Base-by-base conservation (phyloP, 2,888 invertebrate species). In the Micropterix aruncella region DNA sequence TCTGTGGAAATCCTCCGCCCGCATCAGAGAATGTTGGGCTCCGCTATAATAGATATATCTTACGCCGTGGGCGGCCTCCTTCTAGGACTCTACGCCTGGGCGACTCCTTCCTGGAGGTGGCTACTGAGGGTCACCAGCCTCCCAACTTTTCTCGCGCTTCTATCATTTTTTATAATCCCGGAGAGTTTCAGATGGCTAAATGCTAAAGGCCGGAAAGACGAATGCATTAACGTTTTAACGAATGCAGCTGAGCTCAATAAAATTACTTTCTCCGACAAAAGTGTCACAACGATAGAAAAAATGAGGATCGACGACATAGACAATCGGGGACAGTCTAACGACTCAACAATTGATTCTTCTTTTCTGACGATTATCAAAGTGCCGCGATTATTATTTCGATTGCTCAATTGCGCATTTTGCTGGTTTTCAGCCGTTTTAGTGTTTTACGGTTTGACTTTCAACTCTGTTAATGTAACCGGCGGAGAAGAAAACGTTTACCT, bases 381-480 rank as follows among this genome's bases (percentile, higher is more conserved):
- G 27, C 27, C 27, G 12, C 27, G 12, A 5, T 27, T 75, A 17
- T 53, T 67, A 7, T 48, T 65, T 7, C 60, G 74, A 40, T 55
- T 74, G 44, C 42, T 70, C 3, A 73, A 71, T 46, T 77, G 78
- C 46, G 75, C 74, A 27, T 66, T 79, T 50, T 78, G 77, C 54
- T 80, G 80, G 80, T 69, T 79, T 19, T 74, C 79, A 1, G 78
- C 76, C 52, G 74, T 77, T 1, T 72, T 81, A 47, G 73, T 81
- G 5, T 83, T 79, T 56, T 82, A 79, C 52, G 82, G 82, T 0
- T 57, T 83, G 17, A 78, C 77, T 2, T 58, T 82, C 38, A 80
- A 78, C 57, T 74, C 80, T 0, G 77, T 79, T 1, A 64, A 74
- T 1, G 59, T 83, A 38, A 67, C 66, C 16, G 69, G 73, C 38